Conservation (phyloP, 2,888 invertebrate species). For the Drosophila nr. medialis region DNA sequence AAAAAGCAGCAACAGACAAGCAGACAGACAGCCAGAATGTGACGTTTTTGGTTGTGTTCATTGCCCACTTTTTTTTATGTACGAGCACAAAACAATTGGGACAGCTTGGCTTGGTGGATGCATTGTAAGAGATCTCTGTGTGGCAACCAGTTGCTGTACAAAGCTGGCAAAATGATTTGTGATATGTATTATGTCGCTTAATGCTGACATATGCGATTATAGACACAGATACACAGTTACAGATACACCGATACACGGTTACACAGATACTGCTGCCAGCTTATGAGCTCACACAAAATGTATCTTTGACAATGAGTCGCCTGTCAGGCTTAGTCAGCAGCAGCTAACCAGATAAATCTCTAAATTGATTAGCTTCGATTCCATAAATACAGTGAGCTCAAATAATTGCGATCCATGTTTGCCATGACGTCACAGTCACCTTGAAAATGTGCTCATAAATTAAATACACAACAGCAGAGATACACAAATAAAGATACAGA, state of each 20-base stretch:
- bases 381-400: constrained; percentile 11
- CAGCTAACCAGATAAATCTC: constrained; percentile 44
- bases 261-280: constrained; percentile 11
- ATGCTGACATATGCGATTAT: constrained; percentile 68
- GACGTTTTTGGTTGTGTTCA: neutral
- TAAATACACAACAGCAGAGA: constrained; percentile 30
- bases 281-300: constrained; percentile 13
- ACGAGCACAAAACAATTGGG: constrained; percentile 4
- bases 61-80: constrained; percentile 1
- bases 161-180: constrained; percentile 53
- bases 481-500: constrained; percentile 17
- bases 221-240: constrained; percentile 33
- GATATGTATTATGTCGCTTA: constrained; percentile 39
- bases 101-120: constrained; percentile 3
- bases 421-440: constrained; percentile 61
- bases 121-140: constrained; percentile 15
- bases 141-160: constrained; percentile 21
- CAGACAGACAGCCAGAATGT: constrained; percentile 9
- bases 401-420: constrained; percentile 12
- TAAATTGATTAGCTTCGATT: constrained; percentile 52
- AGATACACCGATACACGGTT: neutral
- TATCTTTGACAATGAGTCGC: constrained; percentile 31
- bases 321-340: constrained; percentile 37
- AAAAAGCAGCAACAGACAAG: constrained; percentile 18
- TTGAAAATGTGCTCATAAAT: constrained; percentile 58